Conservation (phyloP, 2,888 invertebrate genomes). For the Ceramica pisi region DNA sequence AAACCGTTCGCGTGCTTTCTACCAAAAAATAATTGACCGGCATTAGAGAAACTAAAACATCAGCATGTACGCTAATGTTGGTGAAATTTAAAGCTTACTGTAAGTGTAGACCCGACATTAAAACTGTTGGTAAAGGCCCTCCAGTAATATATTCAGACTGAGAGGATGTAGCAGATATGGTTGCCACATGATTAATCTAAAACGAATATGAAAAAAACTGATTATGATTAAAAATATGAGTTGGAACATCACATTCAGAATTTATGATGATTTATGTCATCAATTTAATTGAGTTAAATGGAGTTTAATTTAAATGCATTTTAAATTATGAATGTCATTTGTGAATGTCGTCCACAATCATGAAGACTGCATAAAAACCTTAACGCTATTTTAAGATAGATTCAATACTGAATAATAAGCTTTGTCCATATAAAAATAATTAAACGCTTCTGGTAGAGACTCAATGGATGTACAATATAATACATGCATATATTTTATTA, state of each 20-base stretch:
- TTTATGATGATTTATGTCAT: slow-evolving; percentile 28
- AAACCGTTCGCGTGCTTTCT: slow-evolving; percentile 2
- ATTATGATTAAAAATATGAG: slow-evolving; percentile 16
- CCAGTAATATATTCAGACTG: slow-evolving; percentile 47
- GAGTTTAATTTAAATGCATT: slow-evolving; percentile 43
- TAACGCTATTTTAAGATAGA: background rate
- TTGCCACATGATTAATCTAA: slow-evolving; percentile 34
- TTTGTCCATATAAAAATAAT: background rate
- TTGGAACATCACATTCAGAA: slow-evolving; percentile 21
- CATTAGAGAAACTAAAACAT: slow-evolving; percentile 16
- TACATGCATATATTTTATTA: background rate
- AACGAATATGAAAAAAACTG: background rate
- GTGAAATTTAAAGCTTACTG: slow-evolving; percentile 27
- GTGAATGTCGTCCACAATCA: slow-evolving; percentile 25
- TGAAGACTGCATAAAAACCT: background rate
- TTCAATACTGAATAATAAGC: background rate
- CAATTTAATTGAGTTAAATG: slow-evolving; percentile 28
- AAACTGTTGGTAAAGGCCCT: slow-evolving; percentile 48
- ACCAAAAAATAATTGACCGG: background rate
- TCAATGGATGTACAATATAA: too few relatives aligned
- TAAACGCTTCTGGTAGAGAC: too few relatives aligned
- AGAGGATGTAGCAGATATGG: slow-evolving; percentile 52
- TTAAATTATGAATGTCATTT: slow-evolving; percentile 34
- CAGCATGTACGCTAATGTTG: background rate
- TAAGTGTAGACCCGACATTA: slow-evolving; percentile 20